phyloP scores from a whole-genome alignment of 2,797 vertebrate genomes.

The Cossypha polioptera region DNA sequence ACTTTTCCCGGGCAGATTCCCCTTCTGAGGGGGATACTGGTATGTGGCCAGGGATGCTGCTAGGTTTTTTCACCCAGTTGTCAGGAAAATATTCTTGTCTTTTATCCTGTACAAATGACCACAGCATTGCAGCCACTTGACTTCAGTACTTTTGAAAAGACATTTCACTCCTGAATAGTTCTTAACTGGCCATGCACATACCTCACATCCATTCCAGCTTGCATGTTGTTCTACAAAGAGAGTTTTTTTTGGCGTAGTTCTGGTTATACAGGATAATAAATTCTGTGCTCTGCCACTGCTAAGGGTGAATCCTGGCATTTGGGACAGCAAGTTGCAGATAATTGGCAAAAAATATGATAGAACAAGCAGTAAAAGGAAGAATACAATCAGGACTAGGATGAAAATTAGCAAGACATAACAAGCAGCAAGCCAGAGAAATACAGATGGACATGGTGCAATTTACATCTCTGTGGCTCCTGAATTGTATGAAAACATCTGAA shows the following conservation, averaged over 20 bases:
- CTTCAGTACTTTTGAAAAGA: neutral
- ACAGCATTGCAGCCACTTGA: neutral
- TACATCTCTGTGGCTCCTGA: neutral
- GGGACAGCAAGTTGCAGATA: neutral
- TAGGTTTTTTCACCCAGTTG: neutral
- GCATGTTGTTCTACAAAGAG: neutral
- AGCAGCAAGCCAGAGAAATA: neutral
- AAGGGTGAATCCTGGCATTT: neutral
- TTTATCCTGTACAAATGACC: neutral
- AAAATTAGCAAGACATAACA: neutral
- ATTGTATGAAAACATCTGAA: neutral
- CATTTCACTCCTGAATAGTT: neutral
- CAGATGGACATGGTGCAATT: accelerated
- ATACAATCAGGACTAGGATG: neutral
- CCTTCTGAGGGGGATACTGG: neutral
- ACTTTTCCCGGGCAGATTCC: neutral
- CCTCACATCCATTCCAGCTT: neutral
- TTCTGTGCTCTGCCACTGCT: neutral
- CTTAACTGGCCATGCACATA: neutral
- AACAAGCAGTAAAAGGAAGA: neutral
- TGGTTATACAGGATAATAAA: neutral
- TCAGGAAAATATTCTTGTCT: neutral
- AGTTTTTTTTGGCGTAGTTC: neutral
- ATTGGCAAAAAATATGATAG: neutral
- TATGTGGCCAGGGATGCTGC: neutral